Conservation (phyloP, 1,140 invertebrate species). For the Drosophila trapezifrons region DNA sequence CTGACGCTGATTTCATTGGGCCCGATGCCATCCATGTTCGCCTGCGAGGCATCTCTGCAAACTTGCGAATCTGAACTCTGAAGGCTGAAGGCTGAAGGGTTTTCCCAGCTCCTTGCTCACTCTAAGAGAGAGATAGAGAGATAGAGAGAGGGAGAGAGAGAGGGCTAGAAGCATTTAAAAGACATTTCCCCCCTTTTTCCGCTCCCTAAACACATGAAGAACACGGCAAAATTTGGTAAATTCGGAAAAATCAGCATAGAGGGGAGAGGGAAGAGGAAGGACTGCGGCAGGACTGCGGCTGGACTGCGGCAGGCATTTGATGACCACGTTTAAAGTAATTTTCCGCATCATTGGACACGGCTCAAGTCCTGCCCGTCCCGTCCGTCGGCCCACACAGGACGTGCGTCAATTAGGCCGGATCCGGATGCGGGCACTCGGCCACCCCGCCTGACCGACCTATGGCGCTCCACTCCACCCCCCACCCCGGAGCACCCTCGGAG, state of each 20-base stretch:
- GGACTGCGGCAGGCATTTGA: not conserved
- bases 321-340: conserved; percentile 66
- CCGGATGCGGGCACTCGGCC: not conserved
- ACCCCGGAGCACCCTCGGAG: too few species aligned
- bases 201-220: conserved; percentile 12
- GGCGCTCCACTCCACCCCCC: not conserved
- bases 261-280: not conserved
- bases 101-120: not conserved
- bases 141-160: conserved; percentile 2
- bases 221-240: not conserved
- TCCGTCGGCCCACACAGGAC: conserved; percentile 38
- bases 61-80: conserved; percentile 3
- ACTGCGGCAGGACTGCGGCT: not conserved
- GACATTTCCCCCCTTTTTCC: conserved; percentile 16
- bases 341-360: conserved; percentile 70
- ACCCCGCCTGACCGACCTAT: too few species aligned
- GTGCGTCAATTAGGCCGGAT: conserved; percentile 63
- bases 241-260: not conserved
- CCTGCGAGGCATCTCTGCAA: conserved; percentile 36
- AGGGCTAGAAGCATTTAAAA: conserved; percentile 32
- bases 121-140: conserved; percentile 5
- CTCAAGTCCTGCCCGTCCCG: conserved; percentile 36
- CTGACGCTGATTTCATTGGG: conserved; percentile 40
- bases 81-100: conserved; percentile 18
- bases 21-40: conserved; percentile 18